Conservation (phyloP, 2,888 invertebrate species). For the Volucella inflata region DNA sequence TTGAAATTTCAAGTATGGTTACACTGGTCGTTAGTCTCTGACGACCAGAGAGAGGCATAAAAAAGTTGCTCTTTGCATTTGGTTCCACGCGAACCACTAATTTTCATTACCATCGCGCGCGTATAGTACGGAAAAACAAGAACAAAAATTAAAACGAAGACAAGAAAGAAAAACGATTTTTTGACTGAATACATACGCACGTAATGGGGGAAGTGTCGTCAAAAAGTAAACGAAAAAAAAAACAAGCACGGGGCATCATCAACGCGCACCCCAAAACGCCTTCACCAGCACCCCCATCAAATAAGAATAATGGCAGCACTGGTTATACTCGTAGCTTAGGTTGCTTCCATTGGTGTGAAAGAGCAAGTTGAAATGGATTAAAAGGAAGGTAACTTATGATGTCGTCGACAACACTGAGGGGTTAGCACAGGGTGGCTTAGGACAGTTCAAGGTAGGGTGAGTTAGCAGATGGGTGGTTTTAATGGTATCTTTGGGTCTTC, state of each 20-base stretch:
- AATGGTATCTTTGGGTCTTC: constrained; percentile 44
- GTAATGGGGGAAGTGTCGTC: background rate
- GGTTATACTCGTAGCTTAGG: constrained; percentile 11
- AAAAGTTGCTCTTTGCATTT: constrained; percentile 35
- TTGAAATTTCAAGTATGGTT: too few species aligned
- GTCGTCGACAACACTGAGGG: background rate
- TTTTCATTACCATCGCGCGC: constrained; percentile 47
- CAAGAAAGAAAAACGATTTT: constrained; percentile 30
- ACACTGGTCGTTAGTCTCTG: too few species aligned
- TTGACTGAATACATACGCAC: constrained; percentile 10
- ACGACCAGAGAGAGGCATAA: background rate
- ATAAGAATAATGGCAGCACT: constrained; percentile 13
- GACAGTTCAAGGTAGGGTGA: background rate
- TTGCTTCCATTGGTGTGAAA: constrained; percentile 25
- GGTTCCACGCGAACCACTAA: constrained; percentile 52
- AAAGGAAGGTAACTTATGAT: background rate
- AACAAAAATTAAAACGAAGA: constrained; percentile 3
- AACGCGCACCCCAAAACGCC: background rate
- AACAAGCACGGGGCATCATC: too few species aligned
- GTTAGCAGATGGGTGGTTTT: constrained; percentile 30
- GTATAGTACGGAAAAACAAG: background rate
- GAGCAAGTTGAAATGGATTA: constrained; percentile 37
- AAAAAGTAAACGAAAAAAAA: constrained; percentile 21
- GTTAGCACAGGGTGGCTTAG: background rate
- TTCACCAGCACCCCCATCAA: background rate